Percentiles rank a stretch among this genome's conserved stretches.
These are phyloP conservation scores for Cydia strobilella DNA, from an alignment of 1,140 invertebrate species.

Conservation along the genomic window DNA sequence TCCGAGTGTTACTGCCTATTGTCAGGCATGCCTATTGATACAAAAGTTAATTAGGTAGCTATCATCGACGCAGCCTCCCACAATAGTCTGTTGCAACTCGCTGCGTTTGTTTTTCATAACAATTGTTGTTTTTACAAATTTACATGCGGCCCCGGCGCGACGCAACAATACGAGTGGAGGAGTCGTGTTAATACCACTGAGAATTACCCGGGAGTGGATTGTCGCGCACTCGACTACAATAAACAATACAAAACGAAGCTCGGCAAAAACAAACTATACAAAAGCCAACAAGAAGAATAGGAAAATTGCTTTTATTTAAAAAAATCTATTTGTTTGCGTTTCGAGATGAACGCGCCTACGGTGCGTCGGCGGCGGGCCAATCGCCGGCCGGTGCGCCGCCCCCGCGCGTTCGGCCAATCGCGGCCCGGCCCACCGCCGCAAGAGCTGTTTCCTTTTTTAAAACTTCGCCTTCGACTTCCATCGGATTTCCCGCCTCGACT, in stretches of 20 bases:
- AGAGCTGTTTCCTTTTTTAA: slow-evolving; percentile 78
- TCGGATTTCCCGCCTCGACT: slow-evolving; percentile 75
- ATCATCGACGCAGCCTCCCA: slow-evolving; percentile 27
- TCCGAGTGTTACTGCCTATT: slow-evolving; percentile 23
- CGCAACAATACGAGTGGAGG: slow-evolving; percentile 58
- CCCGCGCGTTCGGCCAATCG: slow-evolving; percentile 58
- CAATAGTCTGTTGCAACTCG: slow-evolving; percentile 48
- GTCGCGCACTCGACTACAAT: slow-evolving; percentile 68
- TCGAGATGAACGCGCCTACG: slow-evolving; percentile 72
- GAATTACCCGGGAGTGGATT: slow-evolving; percentile 75
- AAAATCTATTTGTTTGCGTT: slow-evolving; percentile 77
- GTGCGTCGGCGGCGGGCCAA: slow-evolving; percentile 63
- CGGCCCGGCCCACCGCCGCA: slow-evolving; percentile 50
- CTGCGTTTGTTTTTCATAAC: slow-evolving; percentile 62
- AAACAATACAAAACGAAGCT: slow-evolving; percentile 76
- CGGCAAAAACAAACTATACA: slow-evolving; percentile 75
- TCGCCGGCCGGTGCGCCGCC: slow-evolving; percentile 61
- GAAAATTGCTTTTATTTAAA: slow-evolving; percentile 79
- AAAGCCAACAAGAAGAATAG: slow-evolving; percentile 78
- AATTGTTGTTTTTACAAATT: slow-evolving; percentile 71
- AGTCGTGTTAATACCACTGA: slow-evolving; percentile 68
- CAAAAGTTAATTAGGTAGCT: slow-evolving; percentile 32
- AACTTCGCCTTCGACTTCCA: slow-evolving; percentile 74
- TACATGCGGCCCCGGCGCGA: slow-evolving; percentile 58
- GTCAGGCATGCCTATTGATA: slow-evolving; percentile 27